These are phyloP conservation scores for Peromyscus maniculatus DNA, from an alignment of 2,113 vertebrate genomes.

Conservation along the genomic window DNA sequence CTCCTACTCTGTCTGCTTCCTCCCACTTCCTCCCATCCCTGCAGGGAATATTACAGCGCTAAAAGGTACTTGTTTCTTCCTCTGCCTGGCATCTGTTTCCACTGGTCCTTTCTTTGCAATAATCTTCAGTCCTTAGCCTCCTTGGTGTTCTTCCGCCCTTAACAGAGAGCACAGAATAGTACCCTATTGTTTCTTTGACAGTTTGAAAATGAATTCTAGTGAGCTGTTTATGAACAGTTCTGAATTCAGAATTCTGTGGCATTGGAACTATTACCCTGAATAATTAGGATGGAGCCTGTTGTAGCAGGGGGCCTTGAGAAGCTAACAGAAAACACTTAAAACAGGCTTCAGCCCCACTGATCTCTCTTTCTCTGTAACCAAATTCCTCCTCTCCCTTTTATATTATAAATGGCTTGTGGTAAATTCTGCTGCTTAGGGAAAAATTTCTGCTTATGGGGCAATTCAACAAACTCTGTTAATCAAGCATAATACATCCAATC, in stretches of 20 bases:
- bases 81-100: not conserved
- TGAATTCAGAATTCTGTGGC: not conserved
- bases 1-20: not conserved
- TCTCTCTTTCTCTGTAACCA: not conserved
- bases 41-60: not conserved
- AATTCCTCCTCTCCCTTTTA: not conserved
- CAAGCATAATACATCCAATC: not conserved
- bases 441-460: not conserved
- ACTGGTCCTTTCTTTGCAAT: not conserved
- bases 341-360: not conserved
- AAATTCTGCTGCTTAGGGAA: not conserved
- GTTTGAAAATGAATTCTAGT: conserved; percentile 29
- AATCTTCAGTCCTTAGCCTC: not conserved
- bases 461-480: not conserved
- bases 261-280: not conserved
- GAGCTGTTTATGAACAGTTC: not conserved
- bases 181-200: not conserved
- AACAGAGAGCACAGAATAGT: not conserved
- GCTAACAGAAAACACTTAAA: not conserved
- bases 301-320: not conserved
- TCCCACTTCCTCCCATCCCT: no score
- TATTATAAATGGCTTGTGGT: not conserved
- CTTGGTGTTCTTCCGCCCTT: not conserved
- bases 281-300: not conserved
- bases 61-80: not conserved